Percentiles rank a stretch among this genome's conserved stretches.
phyloP scores from a whole-genome alignment of 2,113 vertebrate species.

The Tichodroma muraria region DNA sequence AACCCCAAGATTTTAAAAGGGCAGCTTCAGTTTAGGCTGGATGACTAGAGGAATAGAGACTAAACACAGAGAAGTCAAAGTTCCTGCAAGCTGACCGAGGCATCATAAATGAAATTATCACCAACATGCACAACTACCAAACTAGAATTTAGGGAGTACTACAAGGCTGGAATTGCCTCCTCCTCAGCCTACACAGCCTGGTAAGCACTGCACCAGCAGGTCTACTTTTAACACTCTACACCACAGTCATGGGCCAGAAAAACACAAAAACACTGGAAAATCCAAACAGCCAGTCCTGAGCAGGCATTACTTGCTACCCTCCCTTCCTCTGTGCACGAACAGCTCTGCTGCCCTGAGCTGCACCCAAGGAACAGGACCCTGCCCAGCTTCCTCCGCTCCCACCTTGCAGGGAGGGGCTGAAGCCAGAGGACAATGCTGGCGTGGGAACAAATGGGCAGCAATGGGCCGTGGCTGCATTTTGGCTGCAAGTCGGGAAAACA shows the following conservation, averaged over 20 bases:
- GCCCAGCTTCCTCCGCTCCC: neutral
- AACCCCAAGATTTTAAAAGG: neutral
- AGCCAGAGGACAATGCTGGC: slow-evolving; percentile 24
- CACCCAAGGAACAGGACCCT: neutral
- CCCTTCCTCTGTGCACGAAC: neutral
- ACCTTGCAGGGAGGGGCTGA: neutral
- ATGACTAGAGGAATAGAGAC: neutral
- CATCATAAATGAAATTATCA: neutral
- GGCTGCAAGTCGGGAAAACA: neutral
- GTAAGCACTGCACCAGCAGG: neutral
- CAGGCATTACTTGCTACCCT: neutral
- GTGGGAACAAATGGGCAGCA: neutral
- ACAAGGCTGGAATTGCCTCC: neutral
- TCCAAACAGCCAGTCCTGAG: neutral
- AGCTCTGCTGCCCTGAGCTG: neutral
- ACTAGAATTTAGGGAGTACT: neutral
- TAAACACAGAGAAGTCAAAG: neutral
- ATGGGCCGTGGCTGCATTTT: neutral
- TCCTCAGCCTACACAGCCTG: neutral
- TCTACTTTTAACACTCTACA: neutral
- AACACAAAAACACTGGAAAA: neutral
- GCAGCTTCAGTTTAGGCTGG: neutral
- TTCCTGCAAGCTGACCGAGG: neutral
- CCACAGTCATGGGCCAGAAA: neutral
- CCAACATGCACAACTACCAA: neutral